phyloP scores from a whole-genome alignment of 2,888 invertebrate genomes.

The Psylliodes chrysocephalus region DNA sequence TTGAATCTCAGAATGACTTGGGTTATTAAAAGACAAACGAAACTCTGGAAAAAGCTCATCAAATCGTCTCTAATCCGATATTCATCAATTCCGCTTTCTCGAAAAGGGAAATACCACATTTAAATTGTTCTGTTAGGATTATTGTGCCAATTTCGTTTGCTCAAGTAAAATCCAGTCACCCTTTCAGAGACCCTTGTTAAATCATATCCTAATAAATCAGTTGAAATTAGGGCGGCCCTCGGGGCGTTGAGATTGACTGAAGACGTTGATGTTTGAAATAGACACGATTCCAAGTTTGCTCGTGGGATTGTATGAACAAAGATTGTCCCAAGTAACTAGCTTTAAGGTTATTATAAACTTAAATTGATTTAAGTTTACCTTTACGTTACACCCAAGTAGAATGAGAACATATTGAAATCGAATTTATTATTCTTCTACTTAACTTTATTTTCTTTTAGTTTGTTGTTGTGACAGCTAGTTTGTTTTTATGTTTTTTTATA shows the following conservation, averaged over 20 bases:
- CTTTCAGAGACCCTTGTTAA: slow-evolving; percentile 23
- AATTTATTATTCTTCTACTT: too few species aligned
- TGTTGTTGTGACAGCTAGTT: too few species aligned
- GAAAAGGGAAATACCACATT: slow-evolving; percentile 17
- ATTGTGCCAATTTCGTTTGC: slow-evolving; percentile 19
- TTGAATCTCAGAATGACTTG: neutral
- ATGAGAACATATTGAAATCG: too few species aligned
- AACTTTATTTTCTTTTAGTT: too few species aligned
- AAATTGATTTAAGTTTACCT: too few species aligned
- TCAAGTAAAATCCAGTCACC: slow-evolving; percentile 20
- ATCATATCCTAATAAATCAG: slow-evolving; percentile 32
- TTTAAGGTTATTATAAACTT: too few species aligned
- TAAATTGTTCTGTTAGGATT: slow-evolving; percentile 23
- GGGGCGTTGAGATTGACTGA: slow-evolving; percentile 1
- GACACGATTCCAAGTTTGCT: neutral
- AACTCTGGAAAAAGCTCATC: slow-evolving; percentile 2
- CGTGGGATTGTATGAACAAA: too few species aligned
- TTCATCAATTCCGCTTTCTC: slow-evolving; percentile 12
- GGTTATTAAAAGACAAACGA: slow-evolving; percentile 13
- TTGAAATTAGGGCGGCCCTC: slow-evolving; percentile 13
- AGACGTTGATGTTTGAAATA: neutral
- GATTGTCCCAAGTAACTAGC: too few species aligned
- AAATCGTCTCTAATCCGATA: slow-evolving; percentile 7
- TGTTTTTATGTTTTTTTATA: too few species aligned
- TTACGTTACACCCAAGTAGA: too few species aligned